Evolutionary conservation across 1,140 invertebrate species (phyloP).

Genomic region (Tetramorium alpestre): DNA sequence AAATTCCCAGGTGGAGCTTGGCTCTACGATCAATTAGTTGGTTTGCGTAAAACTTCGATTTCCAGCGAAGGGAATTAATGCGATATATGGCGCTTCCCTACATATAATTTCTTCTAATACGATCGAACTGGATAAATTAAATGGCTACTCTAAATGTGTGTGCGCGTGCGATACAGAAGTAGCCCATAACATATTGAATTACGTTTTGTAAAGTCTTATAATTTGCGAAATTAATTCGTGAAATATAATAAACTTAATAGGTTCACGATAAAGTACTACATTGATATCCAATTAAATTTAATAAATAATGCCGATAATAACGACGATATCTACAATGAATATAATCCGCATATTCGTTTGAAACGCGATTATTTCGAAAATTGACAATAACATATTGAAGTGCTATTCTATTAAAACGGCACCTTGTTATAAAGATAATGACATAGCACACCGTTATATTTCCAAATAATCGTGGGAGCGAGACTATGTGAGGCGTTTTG

Average conservation of each 20-base stretch:
- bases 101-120: conserved; percentile 27
- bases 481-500: not conserved
- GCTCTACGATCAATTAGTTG: conserved; percentile 33
- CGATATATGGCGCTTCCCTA: not conserved
- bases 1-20: conserved; percentile 16
- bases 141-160: not conserved
- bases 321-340: not conserved
- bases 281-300: conserved; percentile 30
- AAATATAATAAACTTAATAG: conserved; percentile 23
- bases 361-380: conserved; percentile 28
- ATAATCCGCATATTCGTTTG: conserved; percentile 21
- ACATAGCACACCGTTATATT: not conserved
- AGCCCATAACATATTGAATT: not conserved
- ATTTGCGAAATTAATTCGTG: conserved; percentile 42
- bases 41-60: conserved; percentile 37
- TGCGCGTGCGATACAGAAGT: not conserved
- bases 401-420: conserved; percentile 23
- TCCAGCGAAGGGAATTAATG: conserved; percentile 13
- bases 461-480: not conserved
- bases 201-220: conserved; percentile 1
- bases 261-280: not conserved
- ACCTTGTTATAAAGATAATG: conserved; percentile 23
- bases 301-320: conserved; percentile 23
- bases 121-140: not conserved
- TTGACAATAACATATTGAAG: conserved; percentile 36